Conservation (phyloP, 2,888 invertebrate species). For the Drosophila paracracens region DNA sequence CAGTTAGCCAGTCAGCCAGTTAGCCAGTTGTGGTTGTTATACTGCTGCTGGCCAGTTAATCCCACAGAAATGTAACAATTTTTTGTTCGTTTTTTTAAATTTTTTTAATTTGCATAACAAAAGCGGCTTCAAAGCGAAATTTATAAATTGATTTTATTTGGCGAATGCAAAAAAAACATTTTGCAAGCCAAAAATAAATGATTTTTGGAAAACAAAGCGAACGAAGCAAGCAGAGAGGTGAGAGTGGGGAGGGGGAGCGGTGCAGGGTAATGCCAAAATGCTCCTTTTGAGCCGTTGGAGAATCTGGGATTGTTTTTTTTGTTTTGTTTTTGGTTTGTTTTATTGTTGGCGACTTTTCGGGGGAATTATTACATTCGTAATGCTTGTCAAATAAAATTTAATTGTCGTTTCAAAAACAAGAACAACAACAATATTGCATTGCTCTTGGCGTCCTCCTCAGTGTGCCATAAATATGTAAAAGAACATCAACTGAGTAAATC, state of each 20-base stretch:
- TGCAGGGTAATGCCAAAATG: not conserved
- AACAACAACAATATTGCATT: not conserved
- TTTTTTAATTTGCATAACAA: conserved; percentile 66
- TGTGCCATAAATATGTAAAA: conserved; percentile 32
- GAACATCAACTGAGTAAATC: not conserved
- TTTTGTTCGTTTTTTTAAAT: conserved; percentile 6
- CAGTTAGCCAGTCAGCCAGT: not conserved
- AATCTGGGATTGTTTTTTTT: conserved; percentile 20
- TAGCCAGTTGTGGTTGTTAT: conserved; percentile 9
- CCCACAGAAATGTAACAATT: conserved; percentile 56
- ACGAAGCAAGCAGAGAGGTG: not conserved
- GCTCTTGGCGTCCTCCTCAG: not conserved
- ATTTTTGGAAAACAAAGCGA: conserved; percentile 26
- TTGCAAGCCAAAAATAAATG: conserved; percentile 53
- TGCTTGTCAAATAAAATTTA: conserved; percentile 83
- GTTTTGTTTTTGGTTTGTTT: conserved; percentile 23
- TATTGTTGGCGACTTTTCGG: conserved; percentile 46
- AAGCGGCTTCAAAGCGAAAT: conserved; percentile 55
- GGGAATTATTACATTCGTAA: conserved; percentile 81
- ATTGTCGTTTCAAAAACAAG: conserved; percentile 66
- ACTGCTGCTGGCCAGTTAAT: conserved; percentile 20
- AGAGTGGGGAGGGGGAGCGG: not conserved
- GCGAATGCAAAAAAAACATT: conserved; percentile 38
- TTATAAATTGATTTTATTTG: conserved; percentile 68
- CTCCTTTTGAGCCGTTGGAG: conserved; percentile 11